phyloP scores from a whole-genome alignment of 1,140 invertebrate species.

The Nebria ingens region DNA sequence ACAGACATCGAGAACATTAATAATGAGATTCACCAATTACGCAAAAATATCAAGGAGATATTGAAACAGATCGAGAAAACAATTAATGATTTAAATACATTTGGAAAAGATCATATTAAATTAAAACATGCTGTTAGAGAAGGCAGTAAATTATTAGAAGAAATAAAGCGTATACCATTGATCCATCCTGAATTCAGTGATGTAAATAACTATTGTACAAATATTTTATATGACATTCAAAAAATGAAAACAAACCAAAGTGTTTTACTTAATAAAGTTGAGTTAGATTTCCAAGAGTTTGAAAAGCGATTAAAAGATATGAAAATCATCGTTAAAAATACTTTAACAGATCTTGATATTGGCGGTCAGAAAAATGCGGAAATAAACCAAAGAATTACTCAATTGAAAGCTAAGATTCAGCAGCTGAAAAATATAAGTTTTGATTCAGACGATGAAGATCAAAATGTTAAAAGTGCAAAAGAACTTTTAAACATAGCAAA shows the following conservation, averaged over 20 bases:
- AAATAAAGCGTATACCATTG: constrained; percentile 19
- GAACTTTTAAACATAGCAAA: neutral
- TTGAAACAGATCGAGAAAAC: neutral
- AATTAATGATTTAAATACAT: constrained; percentile 18
- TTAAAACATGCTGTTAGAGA: constrained; percentile 22
- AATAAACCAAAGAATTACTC: constrained; percentile 12
- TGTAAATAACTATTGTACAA: constrained; percentile 5
- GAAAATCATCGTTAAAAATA: constrained; percentile 7
- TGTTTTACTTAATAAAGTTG: no score
- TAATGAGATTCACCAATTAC: constrained; percentile 11
- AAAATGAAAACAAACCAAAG: no score
- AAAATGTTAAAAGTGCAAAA: neutral
- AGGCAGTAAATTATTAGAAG: constrained; percentile 20
- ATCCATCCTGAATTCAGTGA: neutral
- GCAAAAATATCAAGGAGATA: constrained; percentile 1
- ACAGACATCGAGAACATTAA: constrained; percentile 10
- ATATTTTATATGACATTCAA: constrained; percentile 4
- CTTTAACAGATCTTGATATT: constrained; percentile 2
- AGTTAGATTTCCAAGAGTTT: constrained; percentile 16
- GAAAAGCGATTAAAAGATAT: constrained; percentile 21
- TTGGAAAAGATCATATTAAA: constrained; percentile 24
- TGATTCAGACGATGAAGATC: neutral
- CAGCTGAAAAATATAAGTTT: constrained; percentile 7
- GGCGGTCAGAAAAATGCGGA: no score
- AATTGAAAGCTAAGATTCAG: constrained; percentile 16